These are phyloP conservation scores for Calliphora vicina DNA, from an alignment of 1,140 invertebrate genomes.

Conservation along the genomic window DNA sequence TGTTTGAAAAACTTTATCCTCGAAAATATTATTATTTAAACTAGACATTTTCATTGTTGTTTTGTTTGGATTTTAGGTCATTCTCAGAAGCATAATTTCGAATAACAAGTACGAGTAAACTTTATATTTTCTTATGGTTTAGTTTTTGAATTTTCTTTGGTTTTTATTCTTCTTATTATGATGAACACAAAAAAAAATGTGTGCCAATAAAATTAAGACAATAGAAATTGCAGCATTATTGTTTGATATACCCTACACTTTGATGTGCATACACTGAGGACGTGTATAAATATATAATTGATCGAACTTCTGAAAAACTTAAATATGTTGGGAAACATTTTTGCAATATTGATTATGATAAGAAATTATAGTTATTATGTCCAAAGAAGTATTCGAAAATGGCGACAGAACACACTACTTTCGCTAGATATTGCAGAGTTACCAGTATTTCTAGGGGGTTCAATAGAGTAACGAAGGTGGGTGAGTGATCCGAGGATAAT, in stretches of 20 bases:
- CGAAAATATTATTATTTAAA: background rate
- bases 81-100: background rate
- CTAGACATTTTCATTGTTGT: background rate
- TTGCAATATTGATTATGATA: too few species aligned
- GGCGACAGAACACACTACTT: too few species aligned
- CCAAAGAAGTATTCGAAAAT: too few species aligned
- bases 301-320: too few species aligned
- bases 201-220: conserved; percentile 30
- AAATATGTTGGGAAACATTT: too few species aligned
- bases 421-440: too few species aligned
- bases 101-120: background rate
- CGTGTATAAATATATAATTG: background rate
- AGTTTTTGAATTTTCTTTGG: background rate
- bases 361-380: too few species aligned
- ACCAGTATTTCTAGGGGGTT: too few species aligned
- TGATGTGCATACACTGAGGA: too few species aligned
- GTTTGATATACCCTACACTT: background rate
- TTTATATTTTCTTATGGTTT: background rate
- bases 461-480: too few species aligned
- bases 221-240: background rate
- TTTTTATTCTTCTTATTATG: background rate
- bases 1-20: background rate
- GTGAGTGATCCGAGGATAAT: too few species aligned
- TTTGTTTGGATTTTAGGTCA: background rate
- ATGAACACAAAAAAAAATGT: background rate